Evolutionary conservation across 2,888 invertebrate genomes (phyloP), one percentile per base, ranked within the genome.

Genomic region (Villa cingulata): DNA sequence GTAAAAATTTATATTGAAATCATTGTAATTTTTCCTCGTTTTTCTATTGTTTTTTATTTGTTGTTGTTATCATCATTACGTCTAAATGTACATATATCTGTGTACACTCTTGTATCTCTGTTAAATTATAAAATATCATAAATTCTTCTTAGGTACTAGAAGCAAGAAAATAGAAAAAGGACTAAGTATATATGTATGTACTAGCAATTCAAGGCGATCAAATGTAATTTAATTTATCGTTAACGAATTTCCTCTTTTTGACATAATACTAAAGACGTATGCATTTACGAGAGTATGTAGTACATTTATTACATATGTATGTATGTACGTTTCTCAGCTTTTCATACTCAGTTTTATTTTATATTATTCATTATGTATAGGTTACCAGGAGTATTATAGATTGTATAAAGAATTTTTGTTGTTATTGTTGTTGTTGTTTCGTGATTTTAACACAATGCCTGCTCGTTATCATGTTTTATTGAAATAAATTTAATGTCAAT

Each of bases 181-280:
- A 41, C 19, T 41, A 23, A 23, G 12, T 2, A 27, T 10, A 27
- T 1, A 27, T 9, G 27, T 27, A 32, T 32, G 18, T 37, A 23
- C 17, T 18, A 37, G 29, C 46, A 46, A 46, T 46, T 46, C 41
- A 46, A 41, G 41, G 41, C 46, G 46, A 46, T 46, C 46, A 46
- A 42, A 36, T 46, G 46, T 46, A 46, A 46, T 46, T 46, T 46
- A 46, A 46, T 46, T 46, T 46, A 46, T 46, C 46, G 46, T 46
- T 46, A 46, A 46, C 46, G 46, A 46, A 46, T 46, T 46, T 46
- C 41, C 46, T 27, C 42, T 37, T 42, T 29, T 46, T 37, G 37
- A 41, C 23, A 23, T 23, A 23, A 7, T n/a, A n/a, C n/a, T n/a
- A n/a, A n/a, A n/a, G n/a, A n/a, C n/a, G n/a, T n/a, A n/a, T n/a